Conservation (phyloP, 2,888 invertebrate species). For the Ennomos quercinarius region DNA sequence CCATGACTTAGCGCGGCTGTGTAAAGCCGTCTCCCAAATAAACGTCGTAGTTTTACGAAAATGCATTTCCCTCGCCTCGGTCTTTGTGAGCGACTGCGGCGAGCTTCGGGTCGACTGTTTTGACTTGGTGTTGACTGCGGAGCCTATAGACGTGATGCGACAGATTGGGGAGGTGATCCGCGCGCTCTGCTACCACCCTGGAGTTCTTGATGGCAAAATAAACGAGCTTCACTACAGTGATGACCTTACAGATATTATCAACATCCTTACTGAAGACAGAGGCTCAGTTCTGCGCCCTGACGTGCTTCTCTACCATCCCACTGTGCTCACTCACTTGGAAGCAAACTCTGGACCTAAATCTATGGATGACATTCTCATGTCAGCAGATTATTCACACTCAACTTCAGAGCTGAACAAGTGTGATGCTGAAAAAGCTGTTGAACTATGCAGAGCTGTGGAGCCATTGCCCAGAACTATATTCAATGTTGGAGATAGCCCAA, state of each 20-base stretch:
- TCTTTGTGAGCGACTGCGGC: constrained; percentile 67
- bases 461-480: constrained; percentile 64
- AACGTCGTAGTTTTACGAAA: constrained; percentile 61
- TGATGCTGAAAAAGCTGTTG: constrained; percentile 77
- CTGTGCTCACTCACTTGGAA: constrained; percentile 75
- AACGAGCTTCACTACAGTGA: constrained; percentile 67
- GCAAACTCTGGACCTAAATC: constrained; percentile 49
- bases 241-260: constrained; percentile 68
- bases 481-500: constrained; percentile 62
- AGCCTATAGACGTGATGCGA: constrained; percentile 51
- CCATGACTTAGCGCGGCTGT: constrained; percentile 68
- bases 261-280: constrained; percentile 67
- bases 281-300: constrained; percentile 65
- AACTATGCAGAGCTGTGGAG: constrained; percentile 61
- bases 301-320: constrained; percentile 77
- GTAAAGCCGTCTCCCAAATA: constrained; percentile 60
- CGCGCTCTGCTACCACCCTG: constrained; percentile 54
- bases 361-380: constrained; percentile 61
- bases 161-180: constrained; percentile 68
- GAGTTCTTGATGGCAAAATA: constrained; percentile 48
- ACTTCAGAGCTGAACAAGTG: constrained; percentile 69
- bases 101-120: constrained; percentile 75
- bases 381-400: constrained; percentile 45
- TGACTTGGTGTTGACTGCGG: constrained; percentile 50
- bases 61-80: constrained; percentile 61